Evolutionary conservation across 2,888 invertebrate species (phyloP), one percentile per base, ranked within the genome.

Genomic region (Pelosia muscerda): DNA sequence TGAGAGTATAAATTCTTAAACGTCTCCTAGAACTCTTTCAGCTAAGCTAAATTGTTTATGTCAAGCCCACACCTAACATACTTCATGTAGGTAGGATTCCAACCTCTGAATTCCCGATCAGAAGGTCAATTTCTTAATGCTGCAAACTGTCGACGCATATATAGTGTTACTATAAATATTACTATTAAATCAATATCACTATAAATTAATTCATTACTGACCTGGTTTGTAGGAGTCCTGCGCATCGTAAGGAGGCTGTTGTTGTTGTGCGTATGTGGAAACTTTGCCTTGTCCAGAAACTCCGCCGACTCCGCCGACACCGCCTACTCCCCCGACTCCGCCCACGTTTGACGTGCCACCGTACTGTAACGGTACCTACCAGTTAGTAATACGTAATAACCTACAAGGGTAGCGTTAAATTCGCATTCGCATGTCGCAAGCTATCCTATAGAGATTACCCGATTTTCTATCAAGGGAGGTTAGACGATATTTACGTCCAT

Each of bases 201-300:
- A 19, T 38, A 19, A 42, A 42, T 19, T 6, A 42, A n/a, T n/a
- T n/a, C 2, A n/a, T 0, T 49, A 49, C 49, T 49, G 8, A 91
- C 93, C 93, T 1, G 87, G 85, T 65, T 93, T 94, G 82, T 95
- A 95, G 0, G 92, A 79, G 87, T 95, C 94, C 81, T 92, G 94
- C 60, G 88, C 89, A 78, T 95, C 94, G 85, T 94, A 94, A 54
- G 90, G 90, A 69, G 92, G 92, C 73, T 90, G 92, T 72, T 89
- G 87, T 63, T 88, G 93, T 79, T 89, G 91, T 72, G 90, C 84
- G 88, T 92, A 93, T 23, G 83, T 85, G 68, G 86, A 85, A 64
- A 92, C 92, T 81, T 93, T 94, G 77, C 87, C 93, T 42, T 72
- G 93, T 78, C 78, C 94, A 79, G 81, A 91, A 92, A 82, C 95